These are phyloP conservation scores for Drosophila pachea DNA, from an alignment of 1,140 invertebrate species.

Conservation along the genomic window DNA sequence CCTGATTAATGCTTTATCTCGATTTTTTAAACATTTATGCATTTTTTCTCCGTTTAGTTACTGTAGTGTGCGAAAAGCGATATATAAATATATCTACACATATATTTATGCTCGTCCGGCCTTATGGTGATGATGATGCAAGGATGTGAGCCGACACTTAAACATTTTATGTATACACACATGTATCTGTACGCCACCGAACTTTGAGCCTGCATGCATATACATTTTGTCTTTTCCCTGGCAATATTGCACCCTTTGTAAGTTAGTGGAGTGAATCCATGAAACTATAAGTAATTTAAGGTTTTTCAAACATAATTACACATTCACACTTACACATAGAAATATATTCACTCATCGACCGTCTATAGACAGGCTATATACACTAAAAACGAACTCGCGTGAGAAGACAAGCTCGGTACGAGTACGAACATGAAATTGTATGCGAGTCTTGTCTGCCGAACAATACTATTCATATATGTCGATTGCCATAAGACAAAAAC, in stretches of 20 bases:
- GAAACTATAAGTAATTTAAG: constrained; percentile 50
- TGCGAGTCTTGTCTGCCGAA: constrained; percentile 63
- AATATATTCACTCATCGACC: constrained; percentile 74
- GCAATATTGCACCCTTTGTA: constrained; percentile 48
- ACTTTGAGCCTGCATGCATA: constrained; percentile 44
- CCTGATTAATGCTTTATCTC: constrained; percentile 50
- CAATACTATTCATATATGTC: constrained; percentile 46
- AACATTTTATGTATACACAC: constrained; percentile 64
- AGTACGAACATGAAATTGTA: constrained; percentile 65
- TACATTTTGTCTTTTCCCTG: constrained; percentile 24
- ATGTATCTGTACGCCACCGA: constrained; percentile 58
- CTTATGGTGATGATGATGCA: constrained; percentile 59
- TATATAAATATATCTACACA: constrained; percentile 6
- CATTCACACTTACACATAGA: constrained; percentile 73
- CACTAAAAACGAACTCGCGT: constrained; percentile 73
- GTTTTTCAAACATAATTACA: constrained; percentile 47
- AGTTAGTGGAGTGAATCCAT: constrained; percentile 39
- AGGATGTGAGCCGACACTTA: constrained; percentile 53
- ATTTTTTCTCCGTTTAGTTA: constrained; percentile 30
- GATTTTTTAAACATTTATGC: constrained; percentile 1
- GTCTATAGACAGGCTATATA: constrained; percentile 74
- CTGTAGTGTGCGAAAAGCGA: not conserved
- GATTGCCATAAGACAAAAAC: constrained; percentile 32
- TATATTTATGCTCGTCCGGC: constrained; percentile 14
- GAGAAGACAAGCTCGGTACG: constrained; percentile 68